Evolutionary conservation across 1,140 invertebrate species (phyloP).

Genomic region (Venturia canescens): DNA sequence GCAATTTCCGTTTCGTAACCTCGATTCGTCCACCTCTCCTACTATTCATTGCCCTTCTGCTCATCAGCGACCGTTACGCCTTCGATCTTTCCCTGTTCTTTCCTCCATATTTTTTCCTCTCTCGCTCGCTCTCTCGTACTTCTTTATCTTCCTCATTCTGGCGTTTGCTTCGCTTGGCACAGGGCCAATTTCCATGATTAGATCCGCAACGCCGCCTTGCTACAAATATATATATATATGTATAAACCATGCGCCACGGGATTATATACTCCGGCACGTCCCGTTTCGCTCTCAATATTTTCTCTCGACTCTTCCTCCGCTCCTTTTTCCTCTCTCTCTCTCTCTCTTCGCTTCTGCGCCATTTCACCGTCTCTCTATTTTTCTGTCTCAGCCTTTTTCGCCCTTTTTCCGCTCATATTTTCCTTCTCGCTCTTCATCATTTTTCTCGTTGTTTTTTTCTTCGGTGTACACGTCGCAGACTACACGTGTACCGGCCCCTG

Average conservation of each 20-base stretch:
- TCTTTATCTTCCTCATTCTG: constrained; percentile 39
- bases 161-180: constrained; percentile 61
- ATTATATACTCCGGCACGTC: constrained; percentile 13
- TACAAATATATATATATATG: constrained; percentile 4
- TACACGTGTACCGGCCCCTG: constrained; percentile 8
- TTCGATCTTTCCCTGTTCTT: constrained; percentile 33
- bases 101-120: constrained; percentile 12
- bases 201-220: constrained; percentile 53
- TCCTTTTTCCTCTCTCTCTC: too few species aligned
- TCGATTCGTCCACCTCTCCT: constrained; percentile 23
- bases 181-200: constrained; percentile 67
- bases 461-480: background rate
- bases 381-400: constrained; percentile 59
- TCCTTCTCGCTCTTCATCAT: constrained; percentile 36
- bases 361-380: constrained; percentile 61
- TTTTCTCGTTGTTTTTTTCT: background rate
- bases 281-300: constrained; percentile 33
- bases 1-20: constrained; percentile 40
- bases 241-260: constrained; percentile 18
- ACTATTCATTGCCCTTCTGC: constrained; percentile 31
- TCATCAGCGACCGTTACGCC: constrained; percentile 14
- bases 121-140: background rate
- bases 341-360: constrained; percentile 42
- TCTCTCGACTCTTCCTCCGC: constrained; percentile 17
- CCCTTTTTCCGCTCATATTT: constrained; percentile 47